Evolutionary conservation across 1,140 invertebrate species (phyloP), one percentile per base, ranked within the genome.

Genomic region (Drosophila sp.): DNA sequence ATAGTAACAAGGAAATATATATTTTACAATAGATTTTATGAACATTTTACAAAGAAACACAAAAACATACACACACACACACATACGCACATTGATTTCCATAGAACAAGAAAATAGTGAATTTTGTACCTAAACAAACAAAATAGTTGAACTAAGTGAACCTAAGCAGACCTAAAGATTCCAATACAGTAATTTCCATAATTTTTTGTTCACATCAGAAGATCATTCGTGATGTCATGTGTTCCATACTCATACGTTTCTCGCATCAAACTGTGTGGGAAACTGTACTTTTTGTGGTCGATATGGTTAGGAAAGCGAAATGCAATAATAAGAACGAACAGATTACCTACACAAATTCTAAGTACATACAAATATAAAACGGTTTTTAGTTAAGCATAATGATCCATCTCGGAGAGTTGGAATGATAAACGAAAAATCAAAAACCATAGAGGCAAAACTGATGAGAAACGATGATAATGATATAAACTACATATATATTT

Each of bases 1-100:
- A 70, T 70, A 78, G 69, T 63, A 66, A 47, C 44, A 47, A 25
- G 23, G 40, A 58, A 76, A 81, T 70, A 82, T 75, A 66, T 70
- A 76, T 41, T 25, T 47, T 50, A 50, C 44, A 50, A 50, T 50
- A 50, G 44, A 50, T 50, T 27, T 50, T 41, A 41, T 41, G 40
- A 41, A 38, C 35, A 11, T 69, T 84, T 84, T 71, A 67, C 17
- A 17, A 17, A 17, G 17, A 17, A 17, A 17, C 17, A 17, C 17
- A 17, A 17, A 17, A 17, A 17, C 17, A 17, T 17, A 17, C 11
- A 38, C 35, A 38, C 35, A 11, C 35, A 38, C 30, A 3, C 30
- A 30, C 30, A 4, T 3, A 38, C 35, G 11, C 3, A 86, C 68
- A 86, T 54, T 70, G 72, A 75, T 86, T 76, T 74, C 44, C 44